Evolutionary conservation across 2,888 invertebrate genomes (phyloP).

Genomic region (Apamea sordens): DNA sequence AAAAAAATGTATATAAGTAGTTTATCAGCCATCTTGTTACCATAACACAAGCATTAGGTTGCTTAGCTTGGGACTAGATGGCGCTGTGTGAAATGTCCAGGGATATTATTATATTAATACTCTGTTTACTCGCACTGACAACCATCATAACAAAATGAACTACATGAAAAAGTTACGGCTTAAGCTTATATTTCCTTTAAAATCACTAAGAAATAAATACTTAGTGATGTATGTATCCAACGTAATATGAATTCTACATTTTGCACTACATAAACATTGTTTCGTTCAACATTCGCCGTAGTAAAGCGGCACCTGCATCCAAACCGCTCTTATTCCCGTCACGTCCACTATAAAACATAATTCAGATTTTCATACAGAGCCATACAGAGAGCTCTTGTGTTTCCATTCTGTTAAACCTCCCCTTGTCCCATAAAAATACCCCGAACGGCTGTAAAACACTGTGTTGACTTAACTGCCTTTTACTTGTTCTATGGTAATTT

Average conservation of each 20-base stretch:
- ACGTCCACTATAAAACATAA: constrained; percentile 89
- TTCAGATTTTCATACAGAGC: constrained; percentile 87
- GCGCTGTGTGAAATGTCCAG: too few species aligned
- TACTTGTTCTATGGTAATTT: constrained; percentile 67
- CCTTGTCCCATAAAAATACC: constrained; percentile 81
- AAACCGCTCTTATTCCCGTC: constrained; percentile 83
- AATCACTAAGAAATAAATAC: background rate
- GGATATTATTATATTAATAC: too few species aligned
- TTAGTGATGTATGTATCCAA: background rate
- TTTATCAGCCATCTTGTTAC: too few species aligned
- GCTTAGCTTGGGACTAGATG: too few species aligned
- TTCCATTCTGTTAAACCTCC: constrained; percentile 82
- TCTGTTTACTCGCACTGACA: too few species aligned
- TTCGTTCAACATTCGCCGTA: constrained; percentile 65
- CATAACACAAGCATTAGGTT: too few species aligned
- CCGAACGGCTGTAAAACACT: constrained; percentile 79
- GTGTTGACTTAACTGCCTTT: constrained; percentile 67
- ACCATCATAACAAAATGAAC: too few species aligned
- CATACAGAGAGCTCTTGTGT: constrained; percentile 76
- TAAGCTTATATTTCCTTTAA: too few species aligned
- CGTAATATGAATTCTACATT: background rate
- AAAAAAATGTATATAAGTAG: too few species aligned
- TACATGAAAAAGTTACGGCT: too few species aligned
- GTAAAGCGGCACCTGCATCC: constrained; percentile 69
- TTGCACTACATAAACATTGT: background rate